Evolutionary conservation across 2,797 vertebrate species (phyloP), one percentile per base, ranked within the genome.

Genomic region (Benthosema pterotum): DNA sequence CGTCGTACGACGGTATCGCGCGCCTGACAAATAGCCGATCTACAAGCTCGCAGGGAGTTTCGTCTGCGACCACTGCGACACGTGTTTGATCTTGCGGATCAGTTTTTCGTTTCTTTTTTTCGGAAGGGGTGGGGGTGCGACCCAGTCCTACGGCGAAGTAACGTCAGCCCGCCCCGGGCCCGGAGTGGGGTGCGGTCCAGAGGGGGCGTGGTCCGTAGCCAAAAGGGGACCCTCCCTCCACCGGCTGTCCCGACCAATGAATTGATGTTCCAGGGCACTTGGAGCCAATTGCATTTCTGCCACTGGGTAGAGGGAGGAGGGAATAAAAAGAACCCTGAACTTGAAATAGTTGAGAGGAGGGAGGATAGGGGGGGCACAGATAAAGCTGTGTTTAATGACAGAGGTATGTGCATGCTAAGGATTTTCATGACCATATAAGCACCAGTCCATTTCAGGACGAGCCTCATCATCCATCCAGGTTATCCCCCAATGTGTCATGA

Each of bases 381-480:
- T 81, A 82, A 86, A 77, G 83, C 80, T 62, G 79, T 89, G 90
- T 89, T 92, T 92, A 91, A 91, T 90, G 88, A 87, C 67, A 81
- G 78, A 88, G 90, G 91, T 93, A 93, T 94, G 92, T 90, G 88
- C 90, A 87, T 80, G 75, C 78, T 90, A 81, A 87, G 89, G 83
- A 85, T 82, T 90, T 91, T 87, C 90, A 88, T 93, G 92, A 89
- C 93, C 93, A 93, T 94, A 94, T 93, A 94, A 89, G 93, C 92
- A 91, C 73, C 81, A 84, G 75, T 57, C 71, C 74, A 63, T 75
- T 66, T 80, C 78, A 82, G 79, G 74, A 80, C 85, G 78, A 72
- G 60, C 84, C 79, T 75, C 88, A 81, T 88, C 86, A 84, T 57
- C 63, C 65, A 74, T 57, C 63, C 67, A 74, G 72, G 77, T 61